Conservation (phyloP, 37 sponge, comb jelly and placozoan genomes). For the Aplysina aerophoba region DNA sequence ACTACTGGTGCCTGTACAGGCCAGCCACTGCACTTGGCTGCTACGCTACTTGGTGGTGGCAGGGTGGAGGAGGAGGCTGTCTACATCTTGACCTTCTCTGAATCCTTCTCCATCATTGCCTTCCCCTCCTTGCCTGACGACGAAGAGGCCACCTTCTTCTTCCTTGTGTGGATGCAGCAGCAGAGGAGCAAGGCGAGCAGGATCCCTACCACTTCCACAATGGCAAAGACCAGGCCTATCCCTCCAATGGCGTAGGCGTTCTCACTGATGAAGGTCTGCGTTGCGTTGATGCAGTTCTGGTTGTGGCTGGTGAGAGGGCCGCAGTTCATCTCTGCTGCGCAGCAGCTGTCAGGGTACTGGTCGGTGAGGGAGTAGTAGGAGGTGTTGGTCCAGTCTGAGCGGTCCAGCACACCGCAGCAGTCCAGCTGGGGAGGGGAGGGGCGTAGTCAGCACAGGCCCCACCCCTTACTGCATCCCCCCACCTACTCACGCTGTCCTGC, state of each 20-base stretch:
- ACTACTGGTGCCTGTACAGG: too few species aligned
- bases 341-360: slow-evolving; percentile 48
- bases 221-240: slow-evolving; percentile 29
- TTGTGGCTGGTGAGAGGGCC: slow-evolving; percentile 24
- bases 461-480: background rate
- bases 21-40: too few species aligned
- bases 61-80: background rate
- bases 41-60: too few species aligned
- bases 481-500: slow-evolving; percentile 28
- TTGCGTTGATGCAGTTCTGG: slow-evolving; percentile 32
- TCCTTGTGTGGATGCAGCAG: slow-evolving; percentile 22
- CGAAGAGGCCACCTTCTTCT: background rate
- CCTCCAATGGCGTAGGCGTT: slow-evolving; percentile 40
- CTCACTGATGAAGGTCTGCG: slow-evolving; percentile 7
- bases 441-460: background rate
- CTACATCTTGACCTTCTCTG: slow-evolving; percentile 14
- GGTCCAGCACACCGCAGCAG: slow-evolving; percentile 46
- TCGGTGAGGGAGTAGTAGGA: slow-evolving; percentile 27
- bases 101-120: background rate
- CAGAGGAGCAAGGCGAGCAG: slow-evolving; percentile 36
- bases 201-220: slow-evolving; percentile 23
- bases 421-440: slow-evolving; percentile 43
- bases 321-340: slow-evolving; percentile 9
- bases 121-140: background rate
- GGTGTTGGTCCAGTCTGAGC: slow-evolving; percentile 35